A percentile compares a stretch with the other conserved stretches of the same genome.
Evolutionary conservation across 2,113 vertebrate species (phyloP).

Genomic region (Equus quagga): DNA sequence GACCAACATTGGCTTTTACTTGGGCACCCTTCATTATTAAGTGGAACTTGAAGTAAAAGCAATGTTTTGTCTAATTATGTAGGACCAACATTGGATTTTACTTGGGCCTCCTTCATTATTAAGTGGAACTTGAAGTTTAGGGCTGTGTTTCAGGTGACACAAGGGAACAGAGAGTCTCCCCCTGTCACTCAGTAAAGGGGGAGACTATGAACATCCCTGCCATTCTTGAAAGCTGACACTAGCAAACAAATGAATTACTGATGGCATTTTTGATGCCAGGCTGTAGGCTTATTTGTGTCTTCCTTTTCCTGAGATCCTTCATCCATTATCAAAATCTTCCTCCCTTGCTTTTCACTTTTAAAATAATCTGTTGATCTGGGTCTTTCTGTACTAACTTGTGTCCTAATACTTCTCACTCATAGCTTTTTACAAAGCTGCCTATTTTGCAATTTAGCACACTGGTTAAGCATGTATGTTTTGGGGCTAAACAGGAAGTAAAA

Average conservation of each 20-base stretch:
- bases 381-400: neutral
- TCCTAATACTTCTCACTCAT: neutral
- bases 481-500: neutral
- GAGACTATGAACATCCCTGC: neutral
- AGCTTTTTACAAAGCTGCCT: neutral
- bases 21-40: neutral
- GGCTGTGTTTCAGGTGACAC: neutral
- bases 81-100: neutral
- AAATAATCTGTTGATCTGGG: neutral
- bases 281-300: neutral
- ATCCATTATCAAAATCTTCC: neutral
- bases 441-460: neutral
- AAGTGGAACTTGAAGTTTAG: neutral
- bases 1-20: neutral
- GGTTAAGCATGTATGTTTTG: neutral
- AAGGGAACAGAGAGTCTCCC: neutral
- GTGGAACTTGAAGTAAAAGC: neutral
- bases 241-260: neutral
- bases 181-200: accelerated
- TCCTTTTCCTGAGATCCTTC: neutral
- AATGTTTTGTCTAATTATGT: neutral
- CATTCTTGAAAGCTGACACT: neutral
- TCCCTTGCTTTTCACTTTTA: neutral
- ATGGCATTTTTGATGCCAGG: neutral
- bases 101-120: neutral